A percentile compares a stretch with the other conserved stretches of the same genome.
Conservation (phyloP, 2,797 vertebrate species). For the Bufotes viridis region DNA sequence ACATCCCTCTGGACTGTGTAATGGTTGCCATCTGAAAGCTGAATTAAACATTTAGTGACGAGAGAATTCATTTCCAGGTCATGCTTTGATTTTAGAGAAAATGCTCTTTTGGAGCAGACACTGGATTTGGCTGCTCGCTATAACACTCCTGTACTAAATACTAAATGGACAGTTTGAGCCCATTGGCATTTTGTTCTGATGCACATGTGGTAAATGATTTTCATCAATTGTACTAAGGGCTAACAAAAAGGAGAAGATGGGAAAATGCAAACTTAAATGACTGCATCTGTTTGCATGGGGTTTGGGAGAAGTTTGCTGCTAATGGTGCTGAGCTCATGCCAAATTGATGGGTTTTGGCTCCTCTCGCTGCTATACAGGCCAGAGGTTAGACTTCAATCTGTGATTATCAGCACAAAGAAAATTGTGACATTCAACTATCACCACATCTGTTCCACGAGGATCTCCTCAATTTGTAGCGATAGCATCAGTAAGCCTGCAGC, state of each 20-base stretch:
- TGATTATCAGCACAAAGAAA: conserved; percentile 31
- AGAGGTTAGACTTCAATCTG: conserved; percentile 41
- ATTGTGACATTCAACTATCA: conserved; percentile 15
- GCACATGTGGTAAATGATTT: conserved; percentile 25
- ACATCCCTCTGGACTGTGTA: background rate
- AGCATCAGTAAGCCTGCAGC: background rate
- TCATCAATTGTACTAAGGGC: conserved; percentile 1
- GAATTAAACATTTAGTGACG: background rate
- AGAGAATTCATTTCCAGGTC: background rate
- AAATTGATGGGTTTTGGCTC: conserved; percentile 42
- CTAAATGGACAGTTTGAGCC: background rate
- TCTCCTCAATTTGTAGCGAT: conserved; percentile 8
- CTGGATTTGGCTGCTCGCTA: background rate
- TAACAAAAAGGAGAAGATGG: conserved; percentile 11
- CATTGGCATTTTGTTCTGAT: conserved; percentile 6
- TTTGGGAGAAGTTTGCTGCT: conserved; percentile 19
- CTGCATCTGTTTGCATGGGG: conserved; percentile 32
- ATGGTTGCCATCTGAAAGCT: background rate
- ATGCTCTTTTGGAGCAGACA: background rate
- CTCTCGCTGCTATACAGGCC: conserved; percentile 23
- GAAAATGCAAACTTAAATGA: conserved; percentile 24
- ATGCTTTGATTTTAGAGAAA: background rate
- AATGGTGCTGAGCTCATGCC: conserved; percentile 27
- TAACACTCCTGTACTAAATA: conserved; percentile 1
- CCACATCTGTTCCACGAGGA: conserved; percentile 31